Base-by-base conservation (phyloP, 2,888 invertebrate species). In the Drosophila nr. perissopoda region DNA sequence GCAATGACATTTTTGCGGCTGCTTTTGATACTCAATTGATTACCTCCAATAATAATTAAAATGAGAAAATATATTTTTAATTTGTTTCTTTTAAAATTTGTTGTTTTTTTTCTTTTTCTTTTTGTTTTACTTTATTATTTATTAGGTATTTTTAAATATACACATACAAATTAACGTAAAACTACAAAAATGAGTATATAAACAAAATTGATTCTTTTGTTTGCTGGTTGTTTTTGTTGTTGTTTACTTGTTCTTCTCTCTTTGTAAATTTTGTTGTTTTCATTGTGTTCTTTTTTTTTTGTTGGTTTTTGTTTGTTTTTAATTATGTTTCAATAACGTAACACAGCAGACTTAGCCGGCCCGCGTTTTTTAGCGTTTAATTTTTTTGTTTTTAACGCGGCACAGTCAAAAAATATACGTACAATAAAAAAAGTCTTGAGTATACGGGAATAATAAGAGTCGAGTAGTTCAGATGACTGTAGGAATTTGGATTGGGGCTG, bases 331-430 rank as follows among this genome's bases (percentile, higher is more conserved):
- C 70, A 74, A 82, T 92, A 91, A 92, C 92, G 92, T 93, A 93
- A 93, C 93, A 93, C 92, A 93, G 93, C 93, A 91, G 87, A 92
- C 92, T 90, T 90, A 61, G 90, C 83, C 72, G 66, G 58, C 57
- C 62, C 70, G 81, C 77, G 74, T 69, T 70, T 67, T 49, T 10
- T 56, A 31, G 70, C 67, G 76, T 54, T 48, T 25, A 16, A 16
- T 25, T 25, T 46, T 13, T 25, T 46, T 46, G 8, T 57, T 49
- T 10, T n/a, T 6, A 76, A 76, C 76, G 70, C 79, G 79, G 40
- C 75, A 71, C 88, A 83, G 83, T 83, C 85, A 73, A 74, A 62
- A 72, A 76, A 27, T 67, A 79, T 56, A 59, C 54, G 61, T 75
- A 71, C 57, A 71, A 70, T 71, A 74, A 74, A 73, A 75, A 75